Percentiles rank a stretch among this genome's conserved stretches.
Evolutionary conservation across 1,140 invertebrate species (phyloP).

Genomic region (Phenacoccus solenopsis): DNA sequence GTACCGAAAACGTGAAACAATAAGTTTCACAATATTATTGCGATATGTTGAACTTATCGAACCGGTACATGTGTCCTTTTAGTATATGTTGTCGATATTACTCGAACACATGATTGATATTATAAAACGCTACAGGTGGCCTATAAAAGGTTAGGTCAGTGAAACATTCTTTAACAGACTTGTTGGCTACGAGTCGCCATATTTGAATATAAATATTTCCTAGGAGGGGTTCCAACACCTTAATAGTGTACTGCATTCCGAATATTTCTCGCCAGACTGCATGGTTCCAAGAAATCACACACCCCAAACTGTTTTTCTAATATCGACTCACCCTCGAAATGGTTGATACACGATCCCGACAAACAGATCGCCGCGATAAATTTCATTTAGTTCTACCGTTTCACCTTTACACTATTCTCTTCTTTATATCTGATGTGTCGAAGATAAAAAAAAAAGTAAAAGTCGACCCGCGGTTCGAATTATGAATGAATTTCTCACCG

Average conservation of each 20-base stretch:
- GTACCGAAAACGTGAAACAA: no score
- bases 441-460: no score
- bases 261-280: slow-evolving; percentile 8
- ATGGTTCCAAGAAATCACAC: slow-evolving; percentile 15
- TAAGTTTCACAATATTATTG: no score
- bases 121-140: slow-evolving; percentile 16
- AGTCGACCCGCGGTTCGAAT: neutral
- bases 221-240: slow-evolving; percentile 7
- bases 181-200: slow-evolving; percentile 9
- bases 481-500: neutral
- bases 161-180: slow-evolving; percentile 18
- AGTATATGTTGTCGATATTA: slow-evolving; percentile 4
- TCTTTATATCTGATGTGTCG: no score
- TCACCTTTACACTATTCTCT: neutral
- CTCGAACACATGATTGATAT: slow-evolving; percentile 9
- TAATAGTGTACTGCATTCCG: neutral
- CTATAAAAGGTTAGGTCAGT: slow-evolving; percentile 17
- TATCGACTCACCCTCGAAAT: neutral
- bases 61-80: neutral
- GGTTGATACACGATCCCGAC: neutral
- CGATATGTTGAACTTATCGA: neutral
- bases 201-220: slow-evolving; percentile 14
- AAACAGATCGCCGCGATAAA: neutral
- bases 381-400: neutral
- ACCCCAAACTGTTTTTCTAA: neutral